Base-by-base conservation (phyloP, 2,113 vertebrate genomes). In the Stegastes partitus region DNA sequence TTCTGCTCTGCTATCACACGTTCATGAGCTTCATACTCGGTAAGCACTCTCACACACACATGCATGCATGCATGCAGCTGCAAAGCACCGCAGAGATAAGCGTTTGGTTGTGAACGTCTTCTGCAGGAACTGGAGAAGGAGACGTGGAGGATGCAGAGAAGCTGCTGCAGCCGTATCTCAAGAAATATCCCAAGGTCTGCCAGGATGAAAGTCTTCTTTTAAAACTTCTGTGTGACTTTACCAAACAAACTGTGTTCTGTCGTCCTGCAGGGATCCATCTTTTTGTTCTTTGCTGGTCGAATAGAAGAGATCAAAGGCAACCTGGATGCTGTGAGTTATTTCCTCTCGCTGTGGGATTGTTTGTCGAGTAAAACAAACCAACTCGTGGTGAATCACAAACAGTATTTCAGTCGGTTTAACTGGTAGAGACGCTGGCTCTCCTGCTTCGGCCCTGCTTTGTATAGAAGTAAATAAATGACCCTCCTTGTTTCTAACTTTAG, bases 11-110 rank as follows among this genome's bases (percentile, higher is more conserved):
- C 92, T 99, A 99, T 91, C 97, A 99, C 93, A 99, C 98, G 50
- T 99, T 99, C 95, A 97, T 99, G 96, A 98, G 96, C 88, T 99
- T 99, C 84, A 97, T 99, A 89, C 91, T 99, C 25, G 98, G 98
- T 98, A 91, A 94, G 95, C 92, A 73, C 19, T 25, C 11, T 34
- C 42, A 54, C 11, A 68, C 50, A 14, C 7, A 37, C 4, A 56
- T 19, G 9, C 4, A 28, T 28, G 3, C 28, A 28, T 28, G 3
- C 28, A 9, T 0, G 0, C 53, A 62, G 39, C 42, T 61, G 19
- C 42, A 44, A 14, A 0, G 9, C 56, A 12, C 9, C 28, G 37
- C 5, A 70, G 21, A 57, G 18, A 56, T 11, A 44, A 4, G 28
- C 2, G 5, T 34, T 21, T 78, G 11, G 19, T 53, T 49, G 0